Evolutionary conservation across 2,888 invertebrate species (phyloP).

Genomic region (Busseola fusca): DNA sequence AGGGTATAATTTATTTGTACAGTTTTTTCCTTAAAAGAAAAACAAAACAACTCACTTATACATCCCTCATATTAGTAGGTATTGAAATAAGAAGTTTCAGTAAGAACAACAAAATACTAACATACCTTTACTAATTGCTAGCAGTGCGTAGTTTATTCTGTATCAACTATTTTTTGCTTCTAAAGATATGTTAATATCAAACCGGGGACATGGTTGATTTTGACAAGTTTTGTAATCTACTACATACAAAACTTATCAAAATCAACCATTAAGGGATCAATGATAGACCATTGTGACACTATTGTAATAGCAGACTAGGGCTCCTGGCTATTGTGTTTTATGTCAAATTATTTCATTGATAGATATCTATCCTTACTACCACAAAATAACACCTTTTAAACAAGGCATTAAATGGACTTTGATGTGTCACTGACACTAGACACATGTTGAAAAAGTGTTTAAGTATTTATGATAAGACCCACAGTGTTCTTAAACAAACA

Average conservation of each 20-base stretch:
- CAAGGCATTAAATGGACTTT: no score
- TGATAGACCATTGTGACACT: no score
- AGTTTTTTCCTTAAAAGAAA: not conserved
- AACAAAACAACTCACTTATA: not conserved
- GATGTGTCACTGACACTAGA: no score
- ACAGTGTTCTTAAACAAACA: not conserved
- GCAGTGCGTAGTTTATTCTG: not conserved
- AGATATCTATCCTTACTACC: no score
- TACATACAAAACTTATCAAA: no score
- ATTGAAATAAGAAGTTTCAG: not conserved
- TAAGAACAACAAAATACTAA: not conserved
- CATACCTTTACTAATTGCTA: not conserved
- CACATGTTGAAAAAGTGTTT: no score
- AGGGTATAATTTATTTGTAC: not conserved
- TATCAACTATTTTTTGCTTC: not conserved
- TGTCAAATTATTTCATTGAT: not conserved
- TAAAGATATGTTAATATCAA: not conserved
- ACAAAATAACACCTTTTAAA: no score
- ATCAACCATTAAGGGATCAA: no score
- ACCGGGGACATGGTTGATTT: no score
- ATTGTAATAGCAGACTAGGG: no score
- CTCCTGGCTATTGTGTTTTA: not conserved
- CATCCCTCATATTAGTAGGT: not conserved
- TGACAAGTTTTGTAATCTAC: no score
- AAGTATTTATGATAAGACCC: no score